phyloP scores from a whole-genome alignment of 2,113 vertebrate genomes.

The Dryoscopus gambensis region DNA sequence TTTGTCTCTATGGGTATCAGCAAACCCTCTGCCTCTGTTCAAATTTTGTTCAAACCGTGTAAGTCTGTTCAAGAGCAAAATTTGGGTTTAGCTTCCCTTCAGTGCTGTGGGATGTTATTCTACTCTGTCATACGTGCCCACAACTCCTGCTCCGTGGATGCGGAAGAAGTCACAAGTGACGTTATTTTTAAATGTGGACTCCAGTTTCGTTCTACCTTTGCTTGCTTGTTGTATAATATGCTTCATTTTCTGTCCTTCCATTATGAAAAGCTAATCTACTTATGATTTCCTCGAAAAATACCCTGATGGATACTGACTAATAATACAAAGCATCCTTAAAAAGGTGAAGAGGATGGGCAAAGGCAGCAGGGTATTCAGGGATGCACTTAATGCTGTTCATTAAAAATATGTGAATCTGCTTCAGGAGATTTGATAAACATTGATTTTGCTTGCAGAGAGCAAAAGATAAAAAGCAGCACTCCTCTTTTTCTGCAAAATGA shows the following conservation, averaged over 20 bases:
- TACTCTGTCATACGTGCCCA: neutral
- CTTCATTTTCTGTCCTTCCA: neutral
- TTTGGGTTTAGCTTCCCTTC: neutral
- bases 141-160: neutral
- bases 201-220: neutral
- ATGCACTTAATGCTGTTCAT: neutral
- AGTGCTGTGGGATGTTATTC: neutral
- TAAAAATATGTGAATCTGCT: conserved; percentile 6
- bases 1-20: neutral
- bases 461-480: neutral
- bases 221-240: neutral
- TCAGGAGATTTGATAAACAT: conserved; percentile 33
- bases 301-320: neutral
- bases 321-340: neutral
- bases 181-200: neutral
- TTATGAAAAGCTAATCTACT: neutral
- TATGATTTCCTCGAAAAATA: neutral
- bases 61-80: neutral
- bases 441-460: neutral
- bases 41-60: neutral
- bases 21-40: neutral
- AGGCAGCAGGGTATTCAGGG: neutral
- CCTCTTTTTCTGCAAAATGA: conserved; percentile 52
- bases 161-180: neutral
- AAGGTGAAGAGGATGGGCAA: neutral